Evolutionary conservation across 2,888 invertebrate species (phyloP).

Genomic region (Apamea sordens): DNA sequence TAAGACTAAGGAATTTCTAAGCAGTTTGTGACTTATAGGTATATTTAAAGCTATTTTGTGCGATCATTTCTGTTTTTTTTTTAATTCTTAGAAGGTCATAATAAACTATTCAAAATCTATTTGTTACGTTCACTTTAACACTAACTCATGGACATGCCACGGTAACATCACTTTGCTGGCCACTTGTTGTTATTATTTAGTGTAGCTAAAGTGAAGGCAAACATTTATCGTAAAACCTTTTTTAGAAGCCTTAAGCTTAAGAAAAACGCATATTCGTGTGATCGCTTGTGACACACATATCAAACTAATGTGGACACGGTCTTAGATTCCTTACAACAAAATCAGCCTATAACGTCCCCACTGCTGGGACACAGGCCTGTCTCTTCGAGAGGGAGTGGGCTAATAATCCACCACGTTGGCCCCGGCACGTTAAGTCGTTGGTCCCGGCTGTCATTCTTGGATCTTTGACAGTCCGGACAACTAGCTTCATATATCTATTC

Average conservation of each 20-base stretch:
- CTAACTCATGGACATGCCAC: slow-evolving; percentile 10
- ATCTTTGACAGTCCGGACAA: too few species aligned
- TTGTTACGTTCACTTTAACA: slow-evolving; percentile 46
- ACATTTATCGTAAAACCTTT: neutral
- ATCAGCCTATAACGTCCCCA: too few species aligned
- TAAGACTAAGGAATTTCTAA: neutral
- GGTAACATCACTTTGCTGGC: neutral
- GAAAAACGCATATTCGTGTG: neutral
- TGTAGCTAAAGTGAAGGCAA: neutral
- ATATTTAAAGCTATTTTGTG: slow-evolving; percentile 16
- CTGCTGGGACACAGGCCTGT: too few species aligned
- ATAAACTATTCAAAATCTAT: slow-evolving; percentile 17
- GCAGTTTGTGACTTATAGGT: neutral
- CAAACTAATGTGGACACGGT: neutral
- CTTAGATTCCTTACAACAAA: neutral
- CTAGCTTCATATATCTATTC: too few species aligned
- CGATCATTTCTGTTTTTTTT: slow-evolving; percentile 15
- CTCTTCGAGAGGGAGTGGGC: too few species aligned
- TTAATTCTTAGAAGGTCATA: slow-evolving; percentile 38
- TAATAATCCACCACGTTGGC: too few species aligned
- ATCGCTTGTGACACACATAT: neutral
- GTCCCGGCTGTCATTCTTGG: too few species aligned
- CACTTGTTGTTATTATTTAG: neutral
- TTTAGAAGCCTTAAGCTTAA: neutral
- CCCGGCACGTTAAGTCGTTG: too few species aligned